Base-by-base conservation (phyloP, 1,140 invertebrate species). In the Anastrepha ludens region DNA sequence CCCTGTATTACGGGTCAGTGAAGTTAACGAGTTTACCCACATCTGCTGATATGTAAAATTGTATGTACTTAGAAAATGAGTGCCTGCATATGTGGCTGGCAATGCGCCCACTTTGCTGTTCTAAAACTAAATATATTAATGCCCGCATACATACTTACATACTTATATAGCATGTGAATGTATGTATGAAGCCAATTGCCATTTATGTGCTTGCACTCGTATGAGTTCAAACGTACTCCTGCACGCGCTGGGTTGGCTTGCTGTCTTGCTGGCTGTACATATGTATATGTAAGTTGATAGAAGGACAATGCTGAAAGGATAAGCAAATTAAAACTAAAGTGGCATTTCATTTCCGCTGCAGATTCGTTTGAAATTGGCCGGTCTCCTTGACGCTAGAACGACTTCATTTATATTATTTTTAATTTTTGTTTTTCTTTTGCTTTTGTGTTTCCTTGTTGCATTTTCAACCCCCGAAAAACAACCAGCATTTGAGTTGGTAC, bases 251-350 rank as follows among this genome's bases (percentile, higher is more conserved):
- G 4, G 29, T 67, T 29, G 9, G 11, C 20, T 11, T 29, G 0
- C 8, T 8, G 62, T 20, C 8, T 78, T 13, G 44, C 47, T 39
- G 74, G 17, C 17, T 47, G 29, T 29, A 29, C 29, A 29, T n/a
- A n/a, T n/a, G n/a, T n/a, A n/a, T n/a, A n/a, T 29, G 29, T 29
- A 29, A 29, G 29, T n/a, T n/a, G n/a, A 17, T 55, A 15, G 55
- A 85, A 58, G 81, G 81, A 85, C 81, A 85, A 85, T 85, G 58
- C 41, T 4, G n/a, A 58, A 58, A 85, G 81, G 81, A 85, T 85
- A 85, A 85, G 50, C 81, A 85, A 85, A 85, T 85, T 85, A 85
- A 85, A 58, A 59, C 20, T 85, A 85, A 85, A 85, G 81, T 85
- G 81, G 58, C 81, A 59, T 85, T 85, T 85, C 58, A 85, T 59